Evolutionary conservation across 2,888 invertebrate genomes (phyloP), one percentile per base, ranked within the genome.

Genomic region (Hyles lineata): DNA sequence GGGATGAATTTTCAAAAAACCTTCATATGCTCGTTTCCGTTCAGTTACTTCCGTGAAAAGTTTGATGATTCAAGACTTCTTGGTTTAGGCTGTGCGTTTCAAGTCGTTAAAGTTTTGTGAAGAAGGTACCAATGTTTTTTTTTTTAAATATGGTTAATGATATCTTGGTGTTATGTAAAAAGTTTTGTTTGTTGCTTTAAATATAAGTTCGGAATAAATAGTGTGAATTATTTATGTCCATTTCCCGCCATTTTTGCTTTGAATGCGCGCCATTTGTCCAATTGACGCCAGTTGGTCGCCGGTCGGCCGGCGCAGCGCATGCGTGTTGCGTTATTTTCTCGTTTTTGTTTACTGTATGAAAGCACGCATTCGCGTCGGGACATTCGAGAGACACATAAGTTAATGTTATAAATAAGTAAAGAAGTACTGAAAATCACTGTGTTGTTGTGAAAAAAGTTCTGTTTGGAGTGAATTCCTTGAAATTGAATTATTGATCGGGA

Each of bases 241-340:
- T 72, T 70, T 75, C 75, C 73, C 73, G 74, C 75, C 70, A 9
- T 25, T 67, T 21, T 67, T 29, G 21, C 43, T 73, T 69, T 23
- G 62, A 70, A 52, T 32, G 70, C 70, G 70, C 29, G 55, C 15
- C 70, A 19, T 43, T 50, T 52, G 62, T n/a, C 63, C 50, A 61
- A 32, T 43, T 61, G 70, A 72, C 78, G 78, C 60, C 80, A 83
- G 50, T 78, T 76, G 73, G 77, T 74, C 76, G 80, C 50, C 75
- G 74, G 76, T 75, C 79, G 82, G 79, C 74, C 43, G 63, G 70
- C 76, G 77, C 76, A 75, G 82, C 89, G 88, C 89, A 86, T 85
- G 89, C 85, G 88, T 79, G 76, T 58, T 11, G 69, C 69, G 61
- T 32, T 69, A 35, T 62, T 62, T 35, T 17, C 52, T 60, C 55